Evolutionary conservation across 2,113 vertebrate species (phyloP), one percentile per base, ranked within the genome.

Genomic region (Chascanopsetta lugubris): DNA sequence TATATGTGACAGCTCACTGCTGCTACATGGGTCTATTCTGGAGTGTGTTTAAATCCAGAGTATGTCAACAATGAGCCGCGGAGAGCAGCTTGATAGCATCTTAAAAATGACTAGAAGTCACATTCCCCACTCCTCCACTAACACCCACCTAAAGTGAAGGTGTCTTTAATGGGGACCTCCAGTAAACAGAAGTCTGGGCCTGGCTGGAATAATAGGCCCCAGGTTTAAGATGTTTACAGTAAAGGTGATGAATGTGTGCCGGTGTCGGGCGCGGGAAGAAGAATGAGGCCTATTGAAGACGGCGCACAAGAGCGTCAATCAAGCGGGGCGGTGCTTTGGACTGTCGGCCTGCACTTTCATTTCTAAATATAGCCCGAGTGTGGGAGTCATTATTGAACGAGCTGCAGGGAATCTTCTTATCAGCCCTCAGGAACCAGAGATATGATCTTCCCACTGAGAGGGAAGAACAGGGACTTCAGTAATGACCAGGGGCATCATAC

Each of bases 41-140:
- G 11, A 27, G 0, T 29, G 20, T 22, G 69, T 15, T 58, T 11
- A 46, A 60, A 32, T 42, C 17, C 8, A 29, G 27, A 58, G 53
- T 17, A 43, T 24, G 13, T 57, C 43, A 54, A 56, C 27, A 54
- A 18, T 68, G 45, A 64, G 24, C 21, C 17, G 57, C 21, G 17
- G 24, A 62, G 18, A 75, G 51, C 59, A 72, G 60, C 69, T 61
- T 72, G 45, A 57, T 47, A 80, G 62, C 42, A 36, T 65, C 58
- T 2, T 21, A 51, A 45, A 69, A 80, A 60, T 47, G 43, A 70
- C 10, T 54, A 8, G 34, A 38, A 72, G 56, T 65, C 59, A 75
- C 78, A 87, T 81, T 86, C 76, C 61, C 69, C 42, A 75, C 51
- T 60, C 40, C 62, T 63, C 24, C 48, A 10, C 61, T 57, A 48